phyloP scores from a whole-genome alignment of 1,140 invertebrate genomes.

The Frieseomelitta varia region DNA sequence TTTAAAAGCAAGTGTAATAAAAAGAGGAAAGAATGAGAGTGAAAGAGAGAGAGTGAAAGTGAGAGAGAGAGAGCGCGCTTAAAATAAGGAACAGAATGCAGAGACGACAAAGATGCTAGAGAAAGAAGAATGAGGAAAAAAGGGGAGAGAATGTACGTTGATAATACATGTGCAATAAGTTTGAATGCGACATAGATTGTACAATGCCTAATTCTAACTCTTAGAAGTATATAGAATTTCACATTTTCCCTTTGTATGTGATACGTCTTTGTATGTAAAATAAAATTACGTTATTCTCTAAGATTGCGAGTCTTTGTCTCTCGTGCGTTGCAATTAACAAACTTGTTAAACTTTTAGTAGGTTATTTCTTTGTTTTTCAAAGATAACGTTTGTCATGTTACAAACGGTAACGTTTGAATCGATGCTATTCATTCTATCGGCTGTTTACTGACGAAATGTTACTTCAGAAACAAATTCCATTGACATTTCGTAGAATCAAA shows the following conservation, averaged over 20 bases:
- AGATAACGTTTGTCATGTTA: not conserved
- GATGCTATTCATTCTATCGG: not conserved
- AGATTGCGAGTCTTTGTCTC: not conserved
- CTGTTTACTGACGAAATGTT: conserved; percentile 26
- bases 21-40: not conserved
- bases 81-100: too few relatives aligned
- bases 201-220: conserved; percentile 30
- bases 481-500: conserved; percentile 63
- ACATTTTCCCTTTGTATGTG: conserved; percentile 27
- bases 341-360: not conserved
- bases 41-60: not conserved
- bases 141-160: not conserved
- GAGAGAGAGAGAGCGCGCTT: not conserved
- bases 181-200: conserved; percentile 21
- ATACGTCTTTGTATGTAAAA: conserved; percentile 43
- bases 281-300: conserved; percentile 50
- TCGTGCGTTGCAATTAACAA: not conserved
- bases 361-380: not conserved
- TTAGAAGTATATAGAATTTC: not conserved
- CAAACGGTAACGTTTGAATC: not conserved
- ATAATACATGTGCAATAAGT: conserved; percentile 1
- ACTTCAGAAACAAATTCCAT: conserved; percentile 8
- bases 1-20: not conserved
- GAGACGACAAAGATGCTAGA: too few relatives aligned
- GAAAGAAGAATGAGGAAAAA: too few relatives aligned